Base-by-base conservation (phyloP, 2,888 invertebrate genomes). In the Adelphocoris suturalis region DNA sequence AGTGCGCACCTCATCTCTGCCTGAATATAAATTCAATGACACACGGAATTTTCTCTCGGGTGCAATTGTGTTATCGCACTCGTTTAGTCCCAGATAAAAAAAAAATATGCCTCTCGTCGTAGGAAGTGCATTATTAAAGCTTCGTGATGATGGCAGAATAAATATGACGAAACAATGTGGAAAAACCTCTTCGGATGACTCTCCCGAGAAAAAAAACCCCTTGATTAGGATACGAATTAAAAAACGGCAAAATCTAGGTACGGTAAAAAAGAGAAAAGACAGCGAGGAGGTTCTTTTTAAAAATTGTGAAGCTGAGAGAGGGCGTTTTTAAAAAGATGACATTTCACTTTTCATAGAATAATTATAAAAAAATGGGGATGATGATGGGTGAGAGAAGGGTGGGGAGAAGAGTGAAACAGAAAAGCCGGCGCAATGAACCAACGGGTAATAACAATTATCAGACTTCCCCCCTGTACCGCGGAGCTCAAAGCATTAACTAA, bases 401-500 rank as follows among this genome's bases (percentile, higher is more conserved):
- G 85, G 28, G 57, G 57, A 28, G 28, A 13, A 11, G 46, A 84
- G 52, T 9, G 23, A 52, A 55, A 85, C 61, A 37, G 85, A 37
- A 55, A 75, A 86, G 68, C 75, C 52, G 80, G 68, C 76, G 88
- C 80, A 52, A 88, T 88, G 88, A 88, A 88, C 88, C 88, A 88
- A 80, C 88, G 76, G 88, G 88, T 88, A 88, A 88, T 88, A 88
- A 88, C 88, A 78, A 88, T 88, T 88, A 88, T 88, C 80, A 55
- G 52, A 12, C 23, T n/a, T 55, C 88, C 78, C 52, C 37, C 37
- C 37, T 37, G 37, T 2, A 7, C 37, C 37, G 37, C 78, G 14
- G 88, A 80, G 80, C 78, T 88, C 88, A 90, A 90, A 89, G 89
- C 81, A 89, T 89, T 89, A 89, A 84, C 89, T 68, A 82, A 89